A percentile compares a stretch with the other conserved stretches of the same genome.
phyloP scores from a whole-genome alignment of 1,140 invertebrate species.

The Drosophila pandora region DNA sequence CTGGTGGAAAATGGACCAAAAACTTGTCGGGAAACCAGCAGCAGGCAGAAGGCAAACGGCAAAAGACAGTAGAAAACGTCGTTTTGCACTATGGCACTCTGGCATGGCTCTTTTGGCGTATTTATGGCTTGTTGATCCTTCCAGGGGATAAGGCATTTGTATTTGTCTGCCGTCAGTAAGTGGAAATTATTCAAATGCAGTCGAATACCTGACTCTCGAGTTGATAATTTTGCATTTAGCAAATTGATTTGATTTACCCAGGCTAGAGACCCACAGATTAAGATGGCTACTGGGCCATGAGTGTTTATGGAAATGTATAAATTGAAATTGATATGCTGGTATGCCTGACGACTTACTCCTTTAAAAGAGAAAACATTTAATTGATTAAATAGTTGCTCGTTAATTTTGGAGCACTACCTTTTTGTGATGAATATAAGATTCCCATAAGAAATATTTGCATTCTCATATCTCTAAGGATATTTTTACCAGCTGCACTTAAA shows the following conservation, averaged over 20 bases:
- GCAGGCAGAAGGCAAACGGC: constrained; percentile 23
- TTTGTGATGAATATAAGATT: not conserved
- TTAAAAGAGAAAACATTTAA: not conserved
- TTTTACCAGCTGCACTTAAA: constrained; percentile 25
- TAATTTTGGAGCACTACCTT: too few relatives aligned
- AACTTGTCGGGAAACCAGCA: constrained; percentile 1
- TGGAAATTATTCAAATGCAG: constrained; percentile 43
- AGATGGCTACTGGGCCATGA: not conserved
- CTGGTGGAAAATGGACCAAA: not conserved
- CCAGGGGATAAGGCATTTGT: constrained; percentile 60
- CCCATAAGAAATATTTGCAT: not conserved
- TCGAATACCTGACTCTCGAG: constrained; percentile 2
- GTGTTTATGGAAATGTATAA: not conserved
- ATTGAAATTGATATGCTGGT: not conserved
- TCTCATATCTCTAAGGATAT: not conserved
- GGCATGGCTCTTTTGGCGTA: constrained; percentile 39
- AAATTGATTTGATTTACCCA: constrained; percentile 24
- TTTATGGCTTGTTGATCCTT: constrained; percentile 74
- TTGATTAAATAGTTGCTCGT: not conserved
- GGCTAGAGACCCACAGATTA: not conserved
- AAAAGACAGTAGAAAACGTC: constrained; percentile 20
- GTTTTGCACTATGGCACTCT: constrained; percentile 39
- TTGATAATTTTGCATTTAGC: constrained; percentile 26
- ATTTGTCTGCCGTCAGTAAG: constrained; percentile 42
- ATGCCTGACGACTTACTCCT: not conserved